A percentile compares a stretch with the other conserved stretches of the same genome.
Evolutionary conservation across 2,797 vertebrate species (phyloP).

Genomic region (Manis pentadactyla): DNA sequence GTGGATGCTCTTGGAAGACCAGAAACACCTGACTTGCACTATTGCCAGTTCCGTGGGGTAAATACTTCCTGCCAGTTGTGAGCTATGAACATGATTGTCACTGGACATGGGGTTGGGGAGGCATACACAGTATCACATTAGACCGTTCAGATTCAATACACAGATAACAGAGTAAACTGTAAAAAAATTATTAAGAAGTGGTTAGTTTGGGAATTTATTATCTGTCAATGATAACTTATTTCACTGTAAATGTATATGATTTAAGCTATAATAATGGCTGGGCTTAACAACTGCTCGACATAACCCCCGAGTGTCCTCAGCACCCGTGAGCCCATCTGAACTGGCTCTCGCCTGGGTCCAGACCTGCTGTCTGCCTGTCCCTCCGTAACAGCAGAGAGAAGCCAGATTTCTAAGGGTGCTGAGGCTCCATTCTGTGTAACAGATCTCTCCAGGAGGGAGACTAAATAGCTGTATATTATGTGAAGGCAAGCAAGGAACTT

Average conservation of each 20-base stretch:
- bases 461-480: rapidly evolving
- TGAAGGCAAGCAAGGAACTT: background rate
- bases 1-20: rapidly evolving
- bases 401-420: too few species aligned
- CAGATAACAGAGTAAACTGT: rapidly evolving
- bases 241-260: background rate
- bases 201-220: background rate
- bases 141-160: too few species aligned
- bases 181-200: background rate
- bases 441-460: background rate
- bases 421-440: background rate
- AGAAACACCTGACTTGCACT: rapidly evolving
- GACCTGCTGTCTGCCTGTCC: background rate
- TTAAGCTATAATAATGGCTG: background rate
- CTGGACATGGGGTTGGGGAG: background rate
- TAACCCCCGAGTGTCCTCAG: too few species aligned
- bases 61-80: too few species aligned
- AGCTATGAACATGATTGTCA: background rate
- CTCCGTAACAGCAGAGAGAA: rapidly evolving
- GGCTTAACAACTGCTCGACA: background rate
- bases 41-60: background rate
- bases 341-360: background rate
- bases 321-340: rapidly evolving
- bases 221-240: background rate
- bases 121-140: rapidly evolving